Percentiles rank a stretch among this genome's conserved stretches.
phyloP scores from a whole-genome alignment of 2,888 invertebrate genomes.

The Hypena proboscidalis region DNA sequence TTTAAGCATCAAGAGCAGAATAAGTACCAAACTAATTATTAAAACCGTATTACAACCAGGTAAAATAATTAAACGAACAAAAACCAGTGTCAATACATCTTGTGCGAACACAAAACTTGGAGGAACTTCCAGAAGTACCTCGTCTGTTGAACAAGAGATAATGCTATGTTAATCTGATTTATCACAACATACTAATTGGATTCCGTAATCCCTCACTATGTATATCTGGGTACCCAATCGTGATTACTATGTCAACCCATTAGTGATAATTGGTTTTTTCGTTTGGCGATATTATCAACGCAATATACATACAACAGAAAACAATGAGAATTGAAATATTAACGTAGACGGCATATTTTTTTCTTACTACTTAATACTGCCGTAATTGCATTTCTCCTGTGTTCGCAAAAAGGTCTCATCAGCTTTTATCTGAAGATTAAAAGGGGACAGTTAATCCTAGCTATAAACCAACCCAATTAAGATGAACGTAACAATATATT shows the following conservation, averaged over 20 bases:
- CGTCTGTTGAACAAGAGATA: not conserved
- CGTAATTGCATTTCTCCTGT: slow-evolving; percentile 57
- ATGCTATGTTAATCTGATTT: not conserved
- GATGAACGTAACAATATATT: slow-evolving; percentile 40
- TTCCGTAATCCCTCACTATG: slow-evolving; percentile 11
- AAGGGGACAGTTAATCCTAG: slow-evolving; percentile 54
- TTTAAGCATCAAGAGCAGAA: too few species aligned
- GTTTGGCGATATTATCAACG: too few species aligned
- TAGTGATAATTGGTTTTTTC: slow-evolving; percentile 33
- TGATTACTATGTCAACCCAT: slow-evolving; percentile 32
- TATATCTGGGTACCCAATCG: slow-evolving; percentile 20
- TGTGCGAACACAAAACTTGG: too few species aligned
- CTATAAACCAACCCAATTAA: slow-evolving; percentile 54
- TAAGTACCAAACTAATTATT: too few species aligned
- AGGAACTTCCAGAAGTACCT: too few species aligned
- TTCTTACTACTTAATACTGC: slow-evolving; percentile 65
- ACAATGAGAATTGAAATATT: too few species aligned
- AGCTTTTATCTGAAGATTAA: slow-evolving; percentile 54
- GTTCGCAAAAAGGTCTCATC: slow-evolving; percentile 44
- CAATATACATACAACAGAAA: too few species aligned
- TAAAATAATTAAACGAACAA: too few species aligned
- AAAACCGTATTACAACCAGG: too few species aligned
- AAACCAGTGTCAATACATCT: too few species aligned
- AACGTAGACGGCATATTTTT: too few species aligned
- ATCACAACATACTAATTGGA: slow-evolving; percentile 11